Base-by-base conservation (phyloP, 2,888 invertebrate species). In the Leucozona laternaria region DNA sequence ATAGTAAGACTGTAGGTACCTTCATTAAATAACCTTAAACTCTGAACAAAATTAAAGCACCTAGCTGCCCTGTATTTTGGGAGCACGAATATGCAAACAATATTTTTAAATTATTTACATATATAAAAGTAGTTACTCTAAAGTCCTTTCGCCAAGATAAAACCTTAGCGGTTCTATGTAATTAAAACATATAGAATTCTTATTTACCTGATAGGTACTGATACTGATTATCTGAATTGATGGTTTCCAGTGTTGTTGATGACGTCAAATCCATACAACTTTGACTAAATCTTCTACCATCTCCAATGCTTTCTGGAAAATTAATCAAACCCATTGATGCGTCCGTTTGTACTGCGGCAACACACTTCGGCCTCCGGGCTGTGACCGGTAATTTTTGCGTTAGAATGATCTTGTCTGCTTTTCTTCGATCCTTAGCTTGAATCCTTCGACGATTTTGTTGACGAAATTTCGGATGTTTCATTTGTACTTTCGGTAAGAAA, bases 341-440 rank as follows among this genome's bases (percentile, higher is more conserved):
- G 8, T 79, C 79, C 6, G 83, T 83, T 50, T 83, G 83, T 1
- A 64, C 48, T 3, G 70, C 64, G 0, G 17, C 75, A 0, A 15
- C 75, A 53, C 25, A 60, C n/a, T 82, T 50, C 43, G 43, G 25
- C 2, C 2, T 62, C 0, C 43, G 57, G 28, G 57, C 57, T 4
- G 48, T 57, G 11, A 13, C 13, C 1, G 13, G 25, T 45, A 6
- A 10, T 22, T 58, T 34, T 7, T 64, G 75, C 1, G 28, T 79
- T 22, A 79, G 8, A 60, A 70, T 71, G 0, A 62, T 43, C n/a
- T 64, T 70, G 6, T 55, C 15, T 2, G 57, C 10, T 13, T n/a
- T 75, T 20, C 60, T 53, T 10, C 45, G 55, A 20, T 70, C 55
- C 13, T 13, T 72, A 15, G 11, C 6, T 31, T 17, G 50, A 13